These are phyloP conservation scores for Tipula unca DNA, from an alignment of 2,888 invertebrate genomes.

Conservation along the genomic window DNA sequence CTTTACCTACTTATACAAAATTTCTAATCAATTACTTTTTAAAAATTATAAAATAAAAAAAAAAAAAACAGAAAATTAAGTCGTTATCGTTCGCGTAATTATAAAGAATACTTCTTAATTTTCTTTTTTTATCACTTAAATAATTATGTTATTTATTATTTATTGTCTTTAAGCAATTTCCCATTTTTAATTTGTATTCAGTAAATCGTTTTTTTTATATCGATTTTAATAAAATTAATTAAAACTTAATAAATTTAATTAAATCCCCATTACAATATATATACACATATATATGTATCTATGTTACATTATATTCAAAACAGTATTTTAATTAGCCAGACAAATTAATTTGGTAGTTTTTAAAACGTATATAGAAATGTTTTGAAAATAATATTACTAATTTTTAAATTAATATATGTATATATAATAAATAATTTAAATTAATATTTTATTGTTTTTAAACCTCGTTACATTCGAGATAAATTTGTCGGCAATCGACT, in stretches of 20 bases:
- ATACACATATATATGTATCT: too few relatives aligned
- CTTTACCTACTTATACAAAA: neutral
- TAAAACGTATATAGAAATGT: neutral
- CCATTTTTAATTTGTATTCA: neutral
- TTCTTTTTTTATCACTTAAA: neutral
- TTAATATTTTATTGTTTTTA: constrained; percentile 32
- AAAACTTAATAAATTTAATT: neutral
- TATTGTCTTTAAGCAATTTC: neutral
- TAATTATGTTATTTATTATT: neutral
- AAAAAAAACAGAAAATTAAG: neutral
- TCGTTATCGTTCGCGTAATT: neutral
- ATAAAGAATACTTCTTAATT: neutral
- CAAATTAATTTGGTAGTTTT: neutral
- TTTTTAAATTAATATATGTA: too few relatives aligned
- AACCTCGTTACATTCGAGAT: constrained; percentile 82
- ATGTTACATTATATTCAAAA: neutral
- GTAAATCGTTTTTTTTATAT: neutral
- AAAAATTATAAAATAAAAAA: neutral
- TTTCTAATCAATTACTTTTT: neutral
- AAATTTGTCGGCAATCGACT: constrained; percentile 76
- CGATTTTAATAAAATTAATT: neutral
- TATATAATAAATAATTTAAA: neutral
- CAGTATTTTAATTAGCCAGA: neutral
- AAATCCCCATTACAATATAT: neutral
- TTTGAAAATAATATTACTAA: constrained; percentile 1